Evolutionary conservation across 1,140 invertebrate genomes (phyloP).

Genomic region (Drosophila sturtevanti): DNA sequence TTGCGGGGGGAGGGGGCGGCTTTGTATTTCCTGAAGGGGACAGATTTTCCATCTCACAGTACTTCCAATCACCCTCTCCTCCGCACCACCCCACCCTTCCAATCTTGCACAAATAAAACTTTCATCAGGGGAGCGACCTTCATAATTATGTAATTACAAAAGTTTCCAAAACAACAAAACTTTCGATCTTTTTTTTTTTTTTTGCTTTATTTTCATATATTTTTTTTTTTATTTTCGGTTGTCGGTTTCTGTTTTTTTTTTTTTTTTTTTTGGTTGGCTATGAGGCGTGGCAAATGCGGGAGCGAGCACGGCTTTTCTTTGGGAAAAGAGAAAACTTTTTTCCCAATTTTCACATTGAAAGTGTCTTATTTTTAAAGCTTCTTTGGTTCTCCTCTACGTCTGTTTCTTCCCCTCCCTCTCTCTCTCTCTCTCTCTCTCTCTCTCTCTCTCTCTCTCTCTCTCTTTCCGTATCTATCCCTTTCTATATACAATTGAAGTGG

Average conservation of each 20-base stretch:
- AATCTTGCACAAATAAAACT: conserved; percentile 29
- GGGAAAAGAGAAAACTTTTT: conserved; percentile 48
- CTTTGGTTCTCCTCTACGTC: too few relatives aligned
- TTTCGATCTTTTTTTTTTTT: conserved; percentile 31
- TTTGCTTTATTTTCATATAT: too few relatives aligned
- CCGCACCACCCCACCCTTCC: too few relatives aligned
- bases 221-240: too few relatives aligned
- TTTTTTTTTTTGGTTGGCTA: conserved; percentile 14
- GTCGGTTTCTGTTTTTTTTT: not conserved
- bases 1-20: not conserved
- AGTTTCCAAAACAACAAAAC: conserved; percentile 61
- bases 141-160: conserved; percentile 79
- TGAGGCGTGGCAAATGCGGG: conserved; percentile 67
- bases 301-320: conserved; percentile 21
- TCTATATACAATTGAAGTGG: not conserved
- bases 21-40: not conserved
- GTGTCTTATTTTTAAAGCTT: conserved; percentile 11
- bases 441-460: not conserved
- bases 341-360: conserved; percentile 8
- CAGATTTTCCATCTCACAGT: conserved; percentile 3
- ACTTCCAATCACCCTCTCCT: not conserved
- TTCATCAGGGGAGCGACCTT: conserved; percentile 59
- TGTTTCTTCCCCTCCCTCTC: too few relatives aligned
- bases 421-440: not conserved
- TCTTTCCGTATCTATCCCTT: not conserved